A percentile compares a stretch with the other conserved stretches of the same genome.
Evolutionary conservation across 1,140 invertebrate genomes (phyloP).

Genomic region (Venustaconcha ellipsiformis): DNA sequence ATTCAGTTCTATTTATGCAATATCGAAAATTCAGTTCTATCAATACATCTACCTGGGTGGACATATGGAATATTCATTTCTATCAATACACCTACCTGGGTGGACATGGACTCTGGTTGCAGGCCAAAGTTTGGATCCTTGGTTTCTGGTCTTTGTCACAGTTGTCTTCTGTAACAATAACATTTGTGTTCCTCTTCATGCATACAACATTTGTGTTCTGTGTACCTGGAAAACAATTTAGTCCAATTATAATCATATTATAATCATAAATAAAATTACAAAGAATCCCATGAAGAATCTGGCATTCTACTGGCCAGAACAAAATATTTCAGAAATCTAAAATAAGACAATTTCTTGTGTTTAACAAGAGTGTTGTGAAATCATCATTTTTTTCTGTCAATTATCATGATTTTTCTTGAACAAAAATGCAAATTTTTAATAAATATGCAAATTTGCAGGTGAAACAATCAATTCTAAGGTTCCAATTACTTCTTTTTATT

Average conservation of each 20-base stretch:
- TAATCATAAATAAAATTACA: not conserved
- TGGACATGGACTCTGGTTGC: slow-evolving; percentile 80
- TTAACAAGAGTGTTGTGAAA: too few relatives aligned
- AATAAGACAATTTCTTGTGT: not conserved
- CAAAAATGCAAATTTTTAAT: not conserved
- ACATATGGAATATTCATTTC: too few relatives aligned
- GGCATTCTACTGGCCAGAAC: too few relatives aligned
- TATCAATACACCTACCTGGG: slow-evolving; percentile 48
- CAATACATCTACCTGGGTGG: too few relatives aligned
- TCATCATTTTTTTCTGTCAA: not conserved
- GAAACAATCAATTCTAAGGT: not conserved
- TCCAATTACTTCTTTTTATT: not conserved
- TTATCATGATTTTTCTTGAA: too few relatives aligned
- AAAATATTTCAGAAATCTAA: too few relatives aligned
- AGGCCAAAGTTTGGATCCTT: slow-evolving; percentile 74
- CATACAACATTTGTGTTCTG: slow-evolving; percentile 78
- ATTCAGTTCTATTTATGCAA: too few relatives aligned
- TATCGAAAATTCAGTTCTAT: too few relatives aligned
- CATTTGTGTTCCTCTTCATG: slow-evolving; percentile 74
- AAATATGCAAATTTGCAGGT: too few relatives aligned
- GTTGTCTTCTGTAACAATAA: slow-evolving; percentile 76
- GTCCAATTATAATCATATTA: not conserved
- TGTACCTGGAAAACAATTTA: slow-evolving; percentile 69
- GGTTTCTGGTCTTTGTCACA: slow-evolving; percentile 77
- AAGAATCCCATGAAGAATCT: too few relatives aligned